Evolutionary conservation across 2,113 vertebrate species (phyloP).

Genomic region (Recurvirostra avosetta): DNA sequence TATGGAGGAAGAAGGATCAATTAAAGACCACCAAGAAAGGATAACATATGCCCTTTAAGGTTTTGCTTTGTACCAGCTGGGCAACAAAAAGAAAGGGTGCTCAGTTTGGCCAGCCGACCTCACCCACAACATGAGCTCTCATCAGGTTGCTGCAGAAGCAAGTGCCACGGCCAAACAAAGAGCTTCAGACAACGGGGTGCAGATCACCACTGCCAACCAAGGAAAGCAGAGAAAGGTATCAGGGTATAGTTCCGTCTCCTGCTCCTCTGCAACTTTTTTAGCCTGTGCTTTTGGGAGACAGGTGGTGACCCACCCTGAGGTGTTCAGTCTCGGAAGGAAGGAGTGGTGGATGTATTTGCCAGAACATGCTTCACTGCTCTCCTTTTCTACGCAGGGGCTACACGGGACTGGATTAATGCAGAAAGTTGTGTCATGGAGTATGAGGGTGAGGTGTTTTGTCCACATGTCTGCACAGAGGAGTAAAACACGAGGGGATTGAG

Average conservation of each 20-base stretch:
- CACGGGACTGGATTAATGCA: neutral
- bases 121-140: neutral
- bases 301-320: neutral
- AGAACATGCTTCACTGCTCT: neutral
- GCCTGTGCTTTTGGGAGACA: neutral
- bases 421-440: neutral
- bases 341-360: neutral
- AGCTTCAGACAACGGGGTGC: neutral
- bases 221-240: neutral
- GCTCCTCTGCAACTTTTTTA: neutral
- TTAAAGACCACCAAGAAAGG: neutral
- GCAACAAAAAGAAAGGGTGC: neutral
- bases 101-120: neutral
- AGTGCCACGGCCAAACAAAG: neutral
- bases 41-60: neutral
- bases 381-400: neutral
- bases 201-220: neutral
- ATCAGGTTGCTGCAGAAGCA: neutral
- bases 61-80: neutral
- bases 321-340: neutral
- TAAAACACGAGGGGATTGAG: accelerated
- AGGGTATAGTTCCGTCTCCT: neutral
- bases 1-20: neutral
- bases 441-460: neutral
- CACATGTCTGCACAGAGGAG: neutral